Percentiles rank a stretch among this genome's conserved stretches.
Conservation (phyloP, 2,113 vertebrate species). For the Stigmatopora nigra region DNA sequence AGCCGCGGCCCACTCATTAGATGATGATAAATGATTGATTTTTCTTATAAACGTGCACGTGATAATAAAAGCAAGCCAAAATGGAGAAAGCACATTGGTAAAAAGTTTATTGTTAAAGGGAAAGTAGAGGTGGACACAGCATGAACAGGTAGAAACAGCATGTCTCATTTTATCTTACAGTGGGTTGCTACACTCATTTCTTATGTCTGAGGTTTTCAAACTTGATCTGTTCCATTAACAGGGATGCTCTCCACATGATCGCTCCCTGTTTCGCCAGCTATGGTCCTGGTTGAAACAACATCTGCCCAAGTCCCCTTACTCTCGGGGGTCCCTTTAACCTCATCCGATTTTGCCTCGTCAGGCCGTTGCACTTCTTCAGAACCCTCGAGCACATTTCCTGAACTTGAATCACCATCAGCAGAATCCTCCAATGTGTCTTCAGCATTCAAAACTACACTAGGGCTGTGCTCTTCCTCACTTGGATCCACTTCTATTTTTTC, state of each 20-base stretch:
- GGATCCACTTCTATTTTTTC: slow-evolving; percentile 16
- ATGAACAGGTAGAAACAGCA: slow-evolving; percentile 23
- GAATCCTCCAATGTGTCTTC: slow-evolving; percentile 22
- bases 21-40: neutral
- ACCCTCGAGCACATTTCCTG: slow-evolving; percentile 4
- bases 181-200: slow-evolving; percentile 27
- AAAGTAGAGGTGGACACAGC: slow-evolving; percentile 20
- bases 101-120: slow-evolving; percentile 46
- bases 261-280: slow-evolving; percentile 29
- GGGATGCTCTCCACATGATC: slow-evolving; percentile 6
- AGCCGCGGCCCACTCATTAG: too few species aligned
- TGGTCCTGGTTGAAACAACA: slow-evolving; percentile 39
- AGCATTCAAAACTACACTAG: neutral
- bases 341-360: slow-evolving; percentile 13
- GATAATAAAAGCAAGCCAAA: neutral
- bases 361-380: slow-evolving; percentile 1
- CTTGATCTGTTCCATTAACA: slow-evolving; percentile 28
- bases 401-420: slow-evolving; percentile 5
- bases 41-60: neutral
- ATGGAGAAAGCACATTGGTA: slow-evolving; percentile 12
- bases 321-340: slow-evolving; percentile 27
- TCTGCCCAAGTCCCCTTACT: slow-evolving; percentile 46
- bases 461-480: neutral
- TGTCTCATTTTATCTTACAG: slow-evolving; percentile 33
- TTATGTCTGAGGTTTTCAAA: slow-evolving; percentile 27